Evolutionary conservation across 2,113 vertebrate genomes (phyloP), one percentile per base, ranked within the genome.

Genomic region (Atrichornis clamosus): DNA sequence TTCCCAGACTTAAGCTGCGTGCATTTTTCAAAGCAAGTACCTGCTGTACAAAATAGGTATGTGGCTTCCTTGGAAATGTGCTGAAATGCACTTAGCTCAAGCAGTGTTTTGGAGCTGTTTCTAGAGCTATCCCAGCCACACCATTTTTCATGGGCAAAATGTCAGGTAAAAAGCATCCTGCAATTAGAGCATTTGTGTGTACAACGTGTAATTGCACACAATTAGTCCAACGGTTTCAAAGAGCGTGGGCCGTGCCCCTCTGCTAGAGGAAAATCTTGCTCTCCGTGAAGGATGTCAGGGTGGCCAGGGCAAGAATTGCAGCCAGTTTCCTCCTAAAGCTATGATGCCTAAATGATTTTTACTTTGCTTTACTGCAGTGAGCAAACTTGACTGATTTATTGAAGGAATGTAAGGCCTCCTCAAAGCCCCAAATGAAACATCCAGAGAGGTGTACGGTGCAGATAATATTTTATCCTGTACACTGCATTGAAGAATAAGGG

Each of bases 281-380:
- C n/a, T 10, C 59, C 0, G 0, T 37, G 42, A 42, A 50, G 60
- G 46, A 33, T 4, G 4, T 37, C 0, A 0, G 80, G 28, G 46
- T 28, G n/a, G 28, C 24, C 64, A 23, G 32, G 55, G 44, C 2
- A 7, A 5, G 2, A 80, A 20, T 8, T 15, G 3, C n/a, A 35
- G 75, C 32, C 49, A 89, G 32, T 15, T 80, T 88, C 59, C 53
- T 74, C 52, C 39, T 17, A 33, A 58, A 85, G 52, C 32, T n/a
- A n/a, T n/a, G n/a, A n/a, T n/a, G n/a, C n/a, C n/a, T n/a, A n/a
- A n/a, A n/a, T n/a, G n/a, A n/a, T n/a, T n/a, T n/a, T n/a, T n/a
- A n/a, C n/a, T n/a, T n/a, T n/a, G n/a, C n/a, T n/a, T n/a, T n/a
- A n/a, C n/a, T 72, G 37, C 63, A 52, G 14, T 3, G 5, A 62